phyloP scores from a whole-genome alignment of 2,797 vertebrate species.

The Cygnus olor region DNA sequence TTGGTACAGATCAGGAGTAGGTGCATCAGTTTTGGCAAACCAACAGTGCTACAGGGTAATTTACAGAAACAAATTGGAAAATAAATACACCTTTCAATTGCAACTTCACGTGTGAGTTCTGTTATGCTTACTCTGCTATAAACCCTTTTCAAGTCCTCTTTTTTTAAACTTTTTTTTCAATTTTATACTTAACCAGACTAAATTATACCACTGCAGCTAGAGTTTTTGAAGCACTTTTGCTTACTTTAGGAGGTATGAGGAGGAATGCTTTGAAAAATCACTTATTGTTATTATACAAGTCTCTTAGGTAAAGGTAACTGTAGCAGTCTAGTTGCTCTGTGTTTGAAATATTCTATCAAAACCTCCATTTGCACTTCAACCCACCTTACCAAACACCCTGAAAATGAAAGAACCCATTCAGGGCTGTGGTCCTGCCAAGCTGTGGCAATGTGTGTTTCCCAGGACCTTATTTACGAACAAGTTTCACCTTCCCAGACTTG shows the following conservation, averaged over 20 bases:
- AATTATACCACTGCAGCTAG: background rate
- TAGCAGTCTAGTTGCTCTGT: conserved; percentile 24
- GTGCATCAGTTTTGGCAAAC: background rate
- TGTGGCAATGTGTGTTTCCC: conserved; percentile 56
- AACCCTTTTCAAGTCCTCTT: background rate
- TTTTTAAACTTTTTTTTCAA: background rate
- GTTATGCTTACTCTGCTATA: background rate
- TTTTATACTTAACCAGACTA: background rate
- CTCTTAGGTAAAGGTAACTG: conserved; percentile 2
- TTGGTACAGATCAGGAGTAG: background rate
- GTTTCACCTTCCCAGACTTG: conserved; percentile 69
- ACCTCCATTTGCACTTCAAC: conserved; percentile 44
- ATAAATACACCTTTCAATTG: background rate
- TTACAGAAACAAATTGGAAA: background rate
- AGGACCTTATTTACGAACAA: conserved; percentile 66
- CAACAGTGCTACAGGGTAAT: background rate
- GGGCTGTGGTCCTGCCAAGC: conserved; percentile 49
- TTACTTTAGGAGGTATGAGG: conserved; percentile 9
- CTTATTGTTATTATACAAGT: background rate
- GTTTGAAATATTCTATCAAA: conserved; percentile 64
- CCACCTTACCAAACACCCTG: conserved; percentile 47
- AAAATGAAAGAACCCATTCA: conserved; percentile 75
- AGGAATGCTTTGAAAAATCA: conserved; percentile 23
- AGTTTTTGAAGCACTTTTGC: background rate
- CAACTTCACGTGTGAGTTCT: background rate